A percentile compares a stretch with the other conserved stretches of the same genome.
These are phyloP conservation scores for Eurypyga helias DNA, from an alignment of 2,113 vertebrate species.

Conservation along the genomic window DNA sequence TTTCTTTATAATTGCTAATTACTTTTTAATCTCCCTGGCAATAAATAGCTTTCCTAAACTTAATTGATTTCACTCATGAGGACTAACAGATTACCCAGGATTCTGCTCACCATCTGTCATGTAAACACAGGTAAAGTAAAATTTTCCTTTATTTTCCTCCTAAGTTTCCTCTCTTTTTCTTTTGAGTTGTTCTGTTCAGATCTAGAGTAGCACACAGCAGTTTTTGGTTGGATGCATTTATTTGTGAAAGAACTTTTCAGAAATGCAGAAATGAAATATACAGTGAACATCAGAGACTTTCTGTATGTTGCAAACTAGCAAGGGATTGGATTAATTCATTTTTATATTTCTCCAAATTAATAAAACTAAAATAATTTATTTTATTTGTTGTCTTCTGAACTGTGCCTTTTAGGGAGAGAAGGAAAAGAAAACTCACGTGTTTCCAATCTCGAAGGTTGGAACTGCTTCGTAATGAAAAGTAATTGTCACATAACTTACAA, in stretches of 20 bases:
- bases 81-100: constrained; percentile 59
- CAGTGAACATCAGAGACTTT: not conserved
- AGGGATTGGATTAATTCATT: not conserved
- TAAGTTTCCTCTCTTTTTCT: not conserved
- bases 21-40: constrained; percentile 68
- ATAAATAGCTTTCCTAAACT: constrained; percentile 75
- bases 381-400: not conserved
- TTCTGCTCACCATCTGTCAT: constrained; percentile 59
- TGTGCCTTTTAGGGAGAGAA: not conserved
- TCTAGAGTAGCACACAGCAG: not conserved
- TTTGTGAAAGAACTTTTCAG: not conserved
- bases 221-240: not conserved
- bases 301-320: not conserved
- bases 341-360: not conserved
- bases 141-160: constrained; percentile 1
- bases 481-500: not conserved
- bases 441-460: not conserved
- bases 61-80: constrained; percentile 71
- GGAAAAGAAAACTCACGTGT: not conserved
- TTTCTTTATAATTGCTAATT: constrained; percentile 75
- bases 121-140: constrained; percentile 22
- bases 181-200: not conserved
- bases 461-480: not conserved
- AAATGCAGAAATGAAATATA: not conserved
- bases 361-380: not conserved